Evolutionary conservation across 2,888 invertebrate species (phyloP).

Genomic region (Biston stratarius): DNA sequence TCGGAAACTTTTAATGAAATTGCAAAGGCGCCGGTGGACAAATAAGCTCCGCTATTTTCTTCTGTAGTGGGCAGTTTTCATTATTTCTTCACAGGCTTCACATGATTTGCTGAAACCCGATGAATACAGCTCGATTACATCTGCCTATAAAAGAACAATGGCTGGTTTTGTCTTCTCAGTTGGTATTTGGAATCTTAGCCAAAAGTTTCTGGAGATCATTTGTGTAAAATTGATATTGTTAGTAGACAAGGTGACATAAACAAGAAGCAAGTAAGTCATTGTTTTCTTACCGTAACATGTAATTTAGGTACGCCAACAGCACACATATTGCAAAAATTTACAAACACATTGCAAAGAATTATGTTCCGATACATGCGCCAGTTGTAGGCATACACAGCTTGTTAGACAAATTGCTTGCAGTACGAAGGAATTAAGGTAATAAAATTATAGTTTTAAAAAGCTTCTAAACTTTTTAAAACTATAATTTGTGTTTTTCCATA

Average conservation of each 20-base stretch:
- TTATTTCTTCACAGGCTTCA: constrained; percentile 61
- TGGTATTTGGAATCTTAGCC: background rate
- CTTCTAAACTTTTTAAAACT: no score
- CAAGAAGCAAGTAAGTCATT: constrained; percentile 5
- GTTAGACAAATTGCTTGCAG: no score
- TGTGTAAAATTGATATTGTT: background rate
- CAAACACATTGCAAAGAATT: no score
- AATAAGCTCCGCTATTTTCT: constrained; percentile 25
- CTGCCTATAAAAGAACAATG: constrained; percentile 50
- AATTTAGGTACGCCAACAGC: background rate
- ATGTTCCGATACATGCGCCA: no score
- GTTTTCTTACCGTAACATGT: background rate
- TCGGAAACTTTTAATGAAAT: constrained; percentile 8
- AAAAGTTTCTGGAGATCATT: background rate
- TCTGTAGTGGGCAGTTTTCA: constrained; percentile 40
- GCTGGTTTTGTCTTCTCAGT: constrained; percentile 23
- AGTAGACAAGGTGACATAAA: background rate
- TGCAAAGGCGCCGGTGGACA: background rate
- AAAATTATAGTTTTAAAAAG: no score
- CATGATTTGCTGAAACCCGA: constrained; percentile 65
- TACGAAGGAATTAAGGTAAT: no score
- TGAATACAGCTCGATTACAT: constrained; percentile 34
- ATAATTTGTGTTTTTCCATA: no score
- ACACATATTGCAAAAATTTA: no score
- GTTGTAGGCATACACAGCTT: no score